phyloP scores from a whole-genome alignment of 2,888 invertebrate species.

The Xestobium rufovillosum region DNA sequence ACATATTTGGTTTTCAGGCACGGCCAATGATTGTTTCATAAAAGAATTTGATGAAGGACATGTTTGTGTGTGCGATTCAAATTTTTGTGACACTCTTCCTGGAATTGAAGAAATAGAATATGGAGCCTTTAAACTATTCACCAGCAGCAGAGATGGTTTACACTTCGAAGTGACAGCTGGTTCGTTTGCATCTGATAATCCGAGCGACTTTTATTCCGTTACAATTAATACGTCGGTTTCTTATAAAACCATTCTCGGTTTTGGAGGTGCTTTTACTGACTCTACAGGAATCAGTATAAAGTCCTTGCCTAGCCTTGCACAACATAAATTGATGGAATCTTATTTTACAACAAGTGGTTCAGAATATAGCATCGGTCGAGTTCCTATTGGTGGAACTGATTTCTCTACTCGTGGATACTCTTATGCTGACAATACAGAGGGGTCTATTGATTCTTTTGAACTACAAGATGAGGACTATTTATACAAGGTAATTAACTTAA shows the following conservation, averaged over 20 bases:
- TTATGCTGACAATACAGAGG: conserved; percentile 78
- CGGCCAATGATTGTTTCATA: too few species aligned
- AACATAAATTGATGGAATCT: conserved; percentile 51
- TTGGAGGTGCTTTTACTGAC: conserved; percentile 76
- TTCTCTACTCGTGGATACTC: too few species aligned
- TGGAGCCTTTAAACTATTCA: not conserved
- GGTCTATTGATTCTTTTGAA: too few species aligned
- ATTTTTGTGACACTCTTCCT: not conserved
- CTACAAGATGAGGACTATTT: too few species aligned
- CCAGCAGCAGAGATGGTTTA: not conserved
- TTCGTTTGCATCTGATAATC: too few species aligned
- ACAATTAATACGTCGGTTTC: too few species aligned
- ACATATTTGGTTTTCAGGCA: too few species aligned
- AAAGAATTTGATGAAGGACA: too few species aligned
- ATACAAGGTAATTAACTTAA: too few species aligned
- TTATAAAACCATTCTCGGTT: conserved; percentile 67
- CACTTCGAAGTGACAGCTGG: too few species aligned
- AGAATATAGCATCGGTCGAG: conserved; percentile 67
- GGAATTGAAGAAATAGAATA: not conserved
- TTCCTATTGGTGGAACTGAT: conserved; percentile 77
- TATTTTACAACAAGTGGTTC: conserved; percentile 61
- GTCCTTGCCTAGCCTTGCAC: conserved; percentile 48
- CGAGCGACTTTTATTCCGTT: too few species aligned
- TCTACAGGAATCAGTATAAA: conserved; percentile 60
- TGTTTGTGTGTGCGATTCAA: conserved; percentile 3